Base-by-base conservation (phyloP, 2,797 vertebrate genomes). In the Enteromius argenteus region DNA sequence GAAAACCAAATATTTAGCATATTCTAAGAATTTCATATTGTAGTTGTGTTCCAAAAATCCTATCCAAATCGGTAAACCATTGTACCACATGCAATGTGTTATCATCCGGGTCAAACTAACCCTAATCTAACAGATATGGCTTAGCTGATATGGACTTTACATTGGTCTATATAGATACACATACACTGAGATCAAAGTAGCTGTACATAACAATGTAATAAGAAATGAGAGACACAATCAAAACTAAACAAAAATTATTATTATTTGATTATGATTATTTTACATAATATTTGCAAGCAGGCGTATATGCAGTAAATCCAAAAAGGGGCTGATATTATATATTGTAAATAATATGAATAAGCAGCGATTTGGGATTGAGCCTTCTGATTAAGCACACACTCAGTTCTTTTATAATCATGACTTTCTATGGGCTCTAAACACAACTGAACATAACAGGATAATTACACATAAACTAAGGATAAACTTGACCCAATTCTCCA, bases 401-500 rank as follows among this genome's bases (percentile, higher is more conserved):
- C 19, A 74, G 21, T 6, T 39, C 9, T 67, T 42, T 49, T 8
- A 53, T 23, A n/a, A 76, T 76, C 8, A 4, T 49, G 15, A 62
- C 32, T 17, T 58, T 42, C 35, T 30, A 30, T 44, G 56, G 58
- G 39, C 58, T 46, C 10, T 23, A 76, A 42, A 78, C 56, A 27
- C 0, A 6, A 9, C 37, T 27, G 19, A 83, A 74, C 19, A 30
- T 42, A 82, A 64, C 30, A 67, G 46, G 67, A 42, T 32, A 90
- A 93, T 92, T 91, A 92, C 90, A 89, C 88, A 32, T 32, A 89
- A 19, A 78, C 84, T 32, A 32, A 32, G 32, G 32, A 32, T 32
- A 68, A 80, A 53, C 62, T 60, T 88, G 90, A 76, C 89, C 89
- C 83, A 89, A 68, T 92, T 92, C 89, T 92, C 88, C 78, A 88